Base-by-base conservation (phyloP, 37 sponge, comb jelly and placozoan genomes). In the Sycon ciliatum region DNA sequence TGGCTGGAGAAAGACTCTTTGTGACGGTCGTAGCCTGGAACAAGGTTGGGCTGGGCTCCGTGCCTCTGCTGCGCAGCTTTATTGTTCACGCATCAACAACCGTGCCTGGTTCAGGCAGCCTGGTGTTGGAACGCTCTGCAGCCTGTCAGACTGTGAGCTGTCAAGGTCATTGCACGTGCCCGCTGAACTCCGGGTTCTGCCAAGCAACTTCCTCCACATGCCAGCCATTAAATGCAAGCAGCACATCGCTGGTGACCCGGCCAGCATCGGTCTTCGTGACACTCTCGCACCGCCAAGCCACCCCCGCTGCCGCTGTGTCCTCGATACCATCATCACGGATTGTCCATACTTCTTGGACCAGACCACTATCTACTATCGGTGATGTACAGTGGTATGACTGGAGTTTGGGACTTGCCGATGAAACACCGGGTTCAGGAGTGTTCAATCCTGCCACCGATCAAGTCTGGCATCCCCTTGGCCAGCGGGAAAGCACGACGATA, bases 111-210 rank as follows among this genome's bases (percentile, higher is more conserved):
- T 65, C 77, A 31, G 80, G 85, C 1, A 68, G 57, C 32, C 72
- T 88, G 28, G 58, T 40, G 4, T 35, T 83, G 0, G 38, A 74
- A 2, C 76, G 85, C 1, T 84, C 89, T 3, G 13, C 61, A 6
- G 39, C 40, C 26, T 89, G 89, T 49, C 36, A 57, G 1, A 5
- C 74, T 6, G 56, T 38, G 35, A 74, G 76, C 52, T 84, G 85
- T 56, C 3, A 70, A 24, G 89, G 89, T 20, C 89, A 89, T 78
- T 89, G 89, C 56, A 75, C 89, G 16, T 89, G 89, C 73, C 79
- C 71, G 34, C 73, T 79, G 1, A 54, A 78, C 23, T 84, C 79
- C 0, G n/a, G 22, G 29, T 26, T 11, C 22, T 60, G 63, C 22
- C 29, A n/a, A n/a, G n/a, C 63, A 26, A n/a, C 63, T 11, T 9